These are phyloP conservation scores for Hanleya hanleyi DNA, from an alignment of 2,888 invertebrate genomes.

Conservation along the genomic window DNA sequence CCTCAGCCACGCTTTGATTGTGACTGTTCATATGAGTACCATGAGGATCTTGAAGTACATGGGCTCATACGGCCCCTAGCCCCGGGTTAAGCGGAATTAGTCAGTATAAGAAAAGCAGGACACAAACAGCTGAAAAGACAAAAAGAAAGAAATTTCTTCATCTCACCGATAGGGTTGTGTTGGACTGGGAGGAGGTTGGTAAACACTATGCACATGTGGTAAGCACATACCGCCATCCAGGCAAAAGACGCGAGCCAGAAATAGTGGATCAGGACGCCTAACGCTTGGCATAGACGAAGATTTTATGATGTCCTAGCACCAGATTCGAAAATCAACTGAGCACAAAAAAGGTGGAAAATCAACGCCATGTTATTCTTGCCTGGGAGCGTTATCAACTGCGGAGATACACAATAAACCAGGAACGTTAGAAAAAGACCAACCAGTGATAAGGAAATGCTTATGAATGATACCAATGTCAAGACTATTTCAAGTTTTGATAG, in stretches of 20 bases:
- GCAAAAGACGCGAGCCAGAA: conserved; percentile 40
- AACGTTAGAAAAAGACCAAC: conserved; percentile 37
- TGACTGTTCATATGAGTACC: no score
- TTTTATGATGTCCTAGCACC: conserved; percentile 12
- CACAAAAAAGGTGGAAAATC: conserved; percentile 30
- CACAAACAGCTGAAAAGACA: no score
- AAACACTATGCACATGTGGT: conserved; percentile 45
- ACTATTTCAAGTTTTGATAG: no score
- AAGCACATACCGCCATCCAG: conserved; percentile 45
- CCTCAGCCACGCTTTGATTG: no score
- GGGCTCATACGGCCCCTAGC: no score
- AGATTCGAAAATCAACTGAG: conserved; percentile 37
- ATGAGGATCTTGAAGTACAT: no score
- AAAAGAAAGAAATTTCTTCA: neutral
- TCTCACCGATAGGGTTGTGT: no score
- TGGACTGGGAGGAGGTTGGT: no score
- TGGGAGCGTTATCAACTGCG: conserved; percentile 34
- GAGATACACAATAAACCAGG: conserved; percentile 31
- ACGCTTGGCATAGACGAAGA: conserved; percentile 24
- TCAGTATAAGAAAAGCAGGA: neutral
- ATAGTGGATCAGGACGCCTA: conserved; percentile 43
- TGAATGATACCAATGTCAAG: conserved; percentile 18
- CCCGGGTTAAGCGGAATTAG: neutral
- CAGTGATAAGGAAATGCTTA: conserved; percentile 30
- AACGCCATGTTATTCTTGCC: conserved; percentile 42